Evolutionary conservation across 1,140 invertebrate genomes (phyloP).

Genomic region (Drosophila novamexicana): DNA sequence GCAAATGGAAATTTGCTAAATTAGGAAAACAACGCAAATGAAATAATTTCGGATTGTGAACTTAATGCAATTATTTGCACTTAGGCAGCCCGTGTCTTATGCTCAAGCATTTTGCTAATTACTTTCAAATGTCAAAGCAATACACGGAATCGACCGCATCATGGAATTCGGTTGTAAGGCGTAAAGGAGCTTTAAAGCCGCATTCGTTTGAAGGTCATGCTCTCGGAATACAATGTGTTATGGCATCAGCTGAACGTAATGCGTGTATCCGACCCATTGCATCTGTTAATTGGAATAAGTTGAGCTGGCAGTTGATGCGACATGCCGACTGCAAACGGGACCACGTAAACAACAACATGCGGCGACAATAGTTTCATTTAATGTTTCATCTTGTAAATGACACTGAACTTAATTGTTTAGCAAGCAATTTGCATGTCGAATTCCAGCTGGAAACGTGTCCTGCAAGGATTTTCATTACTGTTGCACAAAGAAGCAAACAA

Average conservation of each 20-base stretch:
- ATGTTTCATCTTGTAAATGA: constrained; percentile 53
- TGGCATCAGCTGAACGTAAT: not conserved
- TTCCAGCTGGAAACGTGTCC: constrained; percentile 19
- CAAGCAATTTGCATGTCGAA: constrained; percentile 66
- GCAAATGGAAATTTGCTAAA: no score
- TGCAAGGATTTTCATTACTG: constrained; percentile 24
- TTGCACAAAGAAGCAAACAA: not conserved
- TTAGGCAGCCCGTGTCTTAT: constrained; percentile 5
- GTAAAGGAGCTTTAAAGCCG: not conserved
- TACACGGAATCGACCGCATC: constrained; percentile 4
- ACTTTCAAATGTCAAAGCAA: constrained; percentile 40
- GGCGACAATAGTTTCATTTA: constrained; percentile 59
- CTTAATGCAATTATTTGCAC: not conserved
- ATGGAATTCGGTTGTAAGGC: not conserved
- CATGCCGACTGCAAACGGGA: constrained; percentile 15
- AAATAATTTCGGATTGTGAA: not conserved
- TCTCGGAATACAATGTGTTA: not conserved
- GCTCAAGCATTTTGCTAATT: constrained; percentile 34
- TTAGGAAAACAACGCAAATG: no score
- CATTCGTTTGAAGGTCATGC: not conserved
- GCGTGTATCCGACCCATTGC: constrained; percentile 9
- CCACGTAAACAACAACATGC: constrained; percentile 16
- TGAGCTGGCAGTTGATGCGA: not conserved
- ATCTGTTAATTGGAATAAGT: constrained; percentile 17
- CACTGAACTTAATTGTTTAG: constrained; percentile 64